These are phyloP conservation scores for Apamea anceps DNA, from an alignment of 2,888 invertebrate species.

Conservation along the genomic window DNA sequence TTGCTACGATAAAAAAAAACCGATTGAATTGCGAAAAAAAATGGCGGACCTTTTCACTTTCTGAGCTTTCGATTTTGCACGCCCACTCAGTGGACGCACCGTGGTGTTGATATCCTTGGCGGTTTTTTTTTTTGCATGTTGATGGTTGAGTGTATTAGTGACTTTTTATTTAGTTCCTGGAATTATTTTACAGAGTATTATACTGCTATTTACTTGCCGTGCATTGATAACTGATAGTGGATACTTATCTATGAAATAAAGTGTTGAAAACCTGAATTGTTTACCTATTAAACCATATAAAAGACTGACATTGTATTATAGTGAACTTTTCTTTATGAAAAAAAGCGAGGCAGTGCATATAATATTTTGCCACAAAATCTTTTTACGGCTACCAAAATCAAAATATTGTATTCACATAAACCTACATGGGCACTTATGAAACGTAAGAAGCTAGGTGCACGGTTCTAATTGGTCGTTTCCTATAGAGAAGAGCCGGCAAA, in stretches of 20 bases:
- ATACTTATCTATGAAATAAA: no score
- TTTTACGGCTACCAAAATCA: no score
- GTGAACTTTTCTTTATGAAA: neutral
- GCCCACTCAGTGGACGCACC: constrained; percentile 78
- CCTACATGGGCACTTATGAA: no score
- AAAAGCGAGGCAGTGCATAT: neutral
- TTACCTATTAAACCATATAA: neutral
- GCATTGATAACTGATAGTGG: neutral
- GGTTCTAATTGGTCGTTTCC: no score
- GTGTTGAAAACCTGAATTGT: neutral
- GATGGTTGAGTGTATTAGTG: neutral
- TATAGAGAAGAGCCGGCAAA: no score
- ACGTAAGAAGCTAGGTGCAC: no score
- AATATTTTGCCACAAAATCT: neutral
- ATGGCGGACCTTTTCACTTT: constrained; percentile 80
- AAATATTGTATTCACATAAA: no score
- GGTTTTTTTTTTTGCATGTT: constrained; percentile 24
- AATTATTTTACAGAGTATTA: neutral
- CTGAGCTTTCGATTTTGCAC: constrained; percentile 80
- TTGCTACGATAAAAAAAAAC: constrained; percentile 71
- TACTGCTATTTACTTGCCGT: neutral
- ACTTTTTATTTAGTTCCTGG: neutral
- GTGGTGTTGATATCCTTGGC: constrained; percentile 43
- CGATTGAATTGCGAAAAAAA: constrained; percentile 84
- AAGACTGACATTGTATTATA: neutral